Base-by-base conservation (phyloP, 1,140 invertebrate species). In the Branchinecta lindahli region DNA sequence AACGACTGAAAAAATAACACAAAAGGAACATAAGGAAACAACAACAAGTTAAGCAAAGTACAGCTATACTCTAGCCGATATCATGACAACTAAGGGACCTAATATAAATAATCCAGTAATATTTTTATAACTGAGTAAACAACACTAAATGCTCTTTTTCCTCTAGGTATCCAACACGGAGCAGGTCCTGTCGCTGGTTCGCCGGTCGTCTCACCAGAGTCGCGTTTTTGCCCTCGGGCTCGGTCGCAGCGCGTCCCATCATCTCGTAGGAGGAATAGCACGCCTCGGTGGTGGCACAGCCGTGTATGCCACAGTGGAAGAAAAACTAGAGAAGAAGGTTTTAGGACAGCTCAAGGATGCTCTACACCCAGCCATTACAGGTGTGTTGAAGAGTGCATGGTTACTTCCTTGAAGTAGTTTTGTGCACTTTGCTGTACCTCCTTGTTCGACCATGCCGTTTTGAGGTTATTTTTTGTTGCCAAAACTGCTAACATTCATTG, bases 201-300 rank as follows among this genome's bases (percentile, higher is more conserved):
- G 73, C 47, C 70, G 72, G 8, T 74, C 79, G 68, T 74, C 75
- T 9, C 72, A 75, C 44, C 73, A 73, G 15, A 75, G 71, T n/a
- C 73, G 79, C 46, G 74, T 79, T 10, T 79, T 80, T 73, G 72
- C 78, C 20, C 70, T 80, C 12, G 79, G 79, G 15, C 76, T 80
- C 61, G 78, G 78, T 5, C 70, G 75, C 21, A 75, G 76, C 8
- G 76, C 76, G n/a, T 78, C 77, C 0, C 77, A 77, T 44, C 71
- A 77, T 66, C 70, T 80, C n/a, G 75, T 80, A 8, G 75, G 77
- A 70, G 78, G 79, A 15, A 72, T 79, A n/a, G 79, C 79, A 44
- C 72, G 75, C 71, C 76, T 77, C 44, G 78, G 79, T 7, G 72
- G 74, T 7, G 79, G 79, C 3, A 75, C 75, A 7, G 73, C 77